Percentiles rank a stretch among this genome's conserved stretches.
These are phyloP conservation scores for Malurus melanocephalus DNA, from an alignment of 2,113 vertebrate genomes.

Conservation along the genomic window DNA sequence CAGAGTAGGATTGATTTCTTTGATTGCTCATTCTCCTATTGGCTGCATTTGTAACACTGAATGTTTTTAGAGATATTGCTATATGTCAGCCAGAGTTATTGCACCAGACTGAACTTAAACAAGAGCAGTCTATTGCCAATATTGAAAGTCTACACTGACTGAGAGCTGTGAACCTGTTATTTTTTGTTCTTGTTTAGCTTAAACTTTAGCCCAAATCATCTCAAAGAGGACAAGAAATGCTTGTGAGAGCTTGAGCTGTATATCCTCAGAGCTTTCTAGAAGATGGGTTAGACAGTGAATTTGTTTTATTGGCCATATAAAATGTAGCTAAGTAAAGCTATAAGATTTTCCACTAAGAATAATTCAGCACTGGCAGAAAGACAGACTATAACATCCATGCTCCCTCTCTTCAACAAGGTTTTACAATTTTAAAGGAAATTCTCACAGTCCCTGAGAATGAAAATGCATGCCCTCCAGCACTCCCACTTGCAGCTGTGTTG, in stretches of 20 bases:
- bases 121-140: background rate
- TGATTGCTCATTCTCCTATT: background rate
- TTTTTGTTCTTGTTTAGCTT: background rate
- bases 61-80: background rate
- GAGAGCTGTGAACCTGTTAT: background rate
- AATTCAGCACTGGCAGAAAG: background rate
- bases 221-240: background rate
- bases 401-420: background rate
- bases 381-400: background rate
- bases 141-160: background rate
- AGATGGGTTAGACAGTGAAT: background rate
- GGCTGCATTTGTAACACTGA: background rate
- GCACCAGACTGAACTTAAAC: conserved; percentile 12
- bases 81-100: background rate
- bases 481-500: background rate
- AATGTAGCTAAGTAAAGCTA: conserved; percentile 4
- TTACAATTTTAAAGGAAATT: background rate
- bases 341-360: background rate
- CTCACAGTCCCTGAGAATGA: background rate
- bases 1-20: background rate
- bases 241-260: background rate
- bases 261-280: background rate
- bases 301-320: background rate
- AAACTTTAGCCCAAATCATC: background rate
- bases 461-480: background rate